These are phyloP conservation scores for Aplidium turbinatum DNA, from an alignment of 23 tunicate species.

Conservation along the genomic window DNA sequence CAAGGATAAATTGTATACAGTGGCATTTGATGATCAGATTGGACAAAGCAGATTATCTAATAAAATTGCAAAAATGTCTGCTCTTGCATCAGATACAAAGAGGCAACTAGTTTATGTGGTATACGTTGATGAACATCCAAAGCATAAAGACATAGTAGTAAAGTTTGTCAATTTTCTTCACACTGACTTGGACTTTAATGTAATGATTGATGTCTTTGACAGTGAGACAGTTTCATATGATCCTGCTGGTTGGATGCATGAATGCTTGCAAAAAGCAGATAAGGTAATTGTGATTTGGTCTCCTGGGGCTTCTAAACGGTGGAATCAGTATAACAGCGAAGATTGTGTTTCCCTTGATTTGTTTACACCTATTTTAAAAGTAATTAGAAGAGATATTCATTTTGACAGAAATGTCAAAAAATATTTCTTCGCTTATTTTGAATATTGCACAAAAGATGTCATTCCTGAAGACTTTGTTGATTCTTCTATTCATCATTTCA, in stretches of 20 bases:
- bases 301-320: constrained; percentile 43
- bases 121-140: constrained; percentile 51
- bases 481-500: constrained; percentile 6
- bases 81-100: too few relatives aligned
- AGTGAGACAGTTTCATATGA: constrained; percentile 11
- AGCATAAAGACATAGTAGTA: constrained; percentile 49
- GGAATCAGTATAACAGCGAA: constrained; percentile 12
- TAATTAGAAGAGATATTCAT: constrained; percentile 42
- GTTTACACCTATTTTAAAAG: constrained; percentile 60
- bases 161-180: constrained; percentile 53
- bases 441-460: constrained; percentile 35
- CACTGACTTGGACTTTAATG: constrained; percentile 64
- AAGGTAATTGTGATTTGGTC: constrained; percentile 77
- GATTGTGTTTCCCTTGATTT: constrained; percentile 21
- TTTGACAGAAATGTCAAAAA: constrained; percentile 35
- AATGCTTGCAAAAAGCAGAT: constrained; percentile 37
- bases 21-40: too few relatives aligned
- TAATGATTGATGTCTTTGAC: constrained; percentile 45
- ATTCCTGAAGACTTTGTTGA: constrained; percentile 49
- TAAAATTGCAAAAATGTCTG: too few relatives aligned
- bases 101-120: constrained; percentile 48
- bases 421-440: constrained; percentile 67
- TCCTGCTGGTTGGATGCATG: constrained; percentile 50
- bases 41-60: too few relatives aligned
- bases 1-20: too few relatives aligned